A percentile compares a stretch with the other conserved stretches of the same genome.
phyloP scores from a whole-genome alignment of 2,797 vertebrate species.

The Centropyge bicolor region DNA sequence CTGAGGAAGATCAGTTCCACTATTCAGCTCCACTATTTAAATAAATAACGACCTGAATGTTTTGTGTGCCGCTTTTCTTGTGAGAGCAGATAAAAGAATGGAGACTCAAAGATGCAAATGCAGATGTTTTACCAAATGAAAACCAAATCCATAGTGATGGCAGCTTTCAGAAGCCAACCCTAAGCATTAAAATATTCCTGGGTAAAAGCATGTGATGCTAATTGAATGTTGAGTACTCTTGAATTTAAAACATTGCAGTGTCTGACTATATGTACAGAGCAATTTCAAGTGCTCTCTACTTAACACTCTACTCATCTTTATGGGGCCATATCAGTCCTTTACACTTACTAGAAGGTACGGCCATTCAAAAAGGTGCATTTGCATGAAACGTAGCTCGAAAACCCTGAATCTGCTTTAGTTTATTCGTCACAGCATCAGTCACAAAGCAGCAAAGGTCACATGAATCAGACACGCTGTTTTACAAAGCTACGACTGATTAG shows the following conservation, averaged over 20 bases:
- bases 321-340: not conserved
- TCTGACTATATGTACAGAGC: not conserved
- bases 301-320: conserved; percentile 6
- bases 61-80: not conserved
- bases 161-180: not conserved
- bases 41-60: not conserved
- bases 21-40: too few species aligned
- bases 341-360: not conserved
- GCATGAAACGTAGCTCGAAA: conserved; percentile 23
- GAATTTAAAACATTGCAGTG: not conserved
- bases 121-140: not conserved
- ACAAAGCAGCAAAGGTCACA: conserved; percentile 12
- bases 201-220: not conserved
- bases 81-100: not conserved
- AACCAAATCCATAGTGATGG: not conserved
- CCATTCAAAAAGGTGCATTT: conserved; percentile 26
- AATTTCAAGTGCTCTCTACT: conserved; percentile 14
- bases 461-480: not conserved
- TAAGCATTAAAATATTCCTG: not conserved
- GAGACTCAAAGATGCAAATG: not conserved
- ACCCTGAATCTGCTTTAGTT: not conserved
- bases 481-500: conserved; percentile 13
- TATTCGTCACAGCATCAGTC: conserved; percentile 13
- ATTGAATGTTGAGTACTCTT: not conserved
- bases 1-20: not conserved